These are phyloP conservation scores for Frankliniella fusca DNA, from an alignment of 2,888 invertebrate genomes.

Conservation along the genomic window DNA sequence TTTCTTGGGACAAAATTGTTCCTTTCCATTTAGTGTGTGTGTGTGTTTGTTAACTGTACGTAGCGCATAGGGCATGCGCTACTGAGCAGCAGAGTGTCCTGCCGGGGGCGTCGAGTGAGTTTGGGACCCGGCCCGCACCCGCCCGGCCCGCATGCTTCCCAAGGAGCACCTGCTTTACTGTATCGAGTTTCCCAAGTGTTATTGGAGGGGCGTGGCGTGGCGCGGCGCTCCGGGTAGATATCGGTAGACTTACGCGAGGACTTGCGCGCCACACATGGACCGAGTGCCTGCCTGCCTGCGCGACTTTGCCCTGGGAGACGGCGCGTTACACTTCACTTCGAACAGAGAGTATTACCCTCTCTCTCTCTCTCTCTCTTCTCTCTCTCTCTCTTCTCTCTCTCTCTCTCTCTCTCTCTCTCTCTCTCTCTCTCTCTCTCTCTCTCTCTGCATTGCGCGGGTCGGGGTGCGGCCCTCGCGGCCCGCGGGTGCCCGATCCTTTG, in stretches of 20 bases:
- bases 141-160: not conserved
- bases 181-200: slow-evolving; percentile 22
- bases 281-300: not conserved
- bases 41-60: no score
- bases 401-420: not conserved
- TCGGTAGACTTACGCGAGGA: slow-evolving; percentile 1
- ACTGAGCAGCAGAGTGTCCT: no score
- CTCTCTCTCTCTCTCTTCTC: no score
- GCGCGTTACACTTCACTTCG: no score
- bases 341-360: no score
- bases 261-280: not conserved
- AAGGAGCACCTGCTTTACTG: slow-evolving; percentile 1
- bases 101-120: no score
- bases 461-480: no score
- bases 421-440: not conserved
- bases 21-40: no score
- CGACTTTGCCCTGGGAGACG: not conserved
- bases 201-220: not conserved
- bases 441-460: not conserved
- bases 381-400: not conserved
- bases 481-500: no score
- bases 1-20: no score
- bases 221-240: not conserved
- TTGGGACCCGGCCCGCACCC: no score
- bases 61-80: not conserved